Base-by-base conservation (phyloP, 2,797 vertebrate genomes). In the Aplochiton taeniatus region DNA sequence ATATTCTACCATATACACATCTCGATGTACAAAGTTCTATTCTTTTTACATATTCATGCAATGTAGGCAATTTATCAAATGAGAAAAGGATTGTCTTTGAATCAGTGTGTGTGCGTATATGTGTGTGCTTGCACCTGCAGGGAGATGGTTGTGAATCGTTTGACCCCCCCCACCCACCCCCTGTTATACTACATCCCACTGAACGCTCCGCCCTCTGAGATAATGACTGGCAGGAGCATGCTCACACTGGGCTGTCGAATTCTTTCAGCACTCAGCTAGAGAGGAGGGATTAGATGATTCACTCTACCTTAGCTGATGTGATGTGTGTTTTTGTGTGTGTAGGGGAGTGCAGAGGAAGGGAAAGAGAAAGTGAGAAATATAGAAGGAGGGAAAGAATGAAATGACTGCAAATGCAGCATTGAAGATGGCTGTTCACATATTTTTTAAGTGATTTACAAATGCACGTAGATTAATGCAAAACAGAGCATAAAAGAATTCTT, bases 321-420 rank as follows among this genome's bases (percentile, higher is more conserved):
- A 55, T 44, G 57, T 59, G 41, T 49, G 69, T n/a, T 45, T 46
- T 16, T 62, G 54, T 54, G 62, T 43, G 48, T 64, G 45, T 13
- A 9, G 44, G 59, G 44, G 41, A 53, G 51, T 18, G 50, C 7
- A 13, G 10, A n/a, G 17, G 61, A 43, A 9, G 10, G 11, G 1
- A 19, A 2, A 31, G 31, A 31, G 31, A 31, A 31, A 31, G 31
- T 3, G 31, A 31, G 2, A 31, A 3, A 31, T n/a, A n/a, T n/a
- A n/a, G n/a, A n/a, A n/a, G n/a, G n/a, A n/a, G n/a, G n/a, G n/a
- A n/a, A n/a, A n/a, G n/a, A n/a, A n/a, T n/a, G n/a, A n/a, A n/a
- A n/a, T n/a, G n/a, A n/a, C n/a, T n/a, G n/a, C n/a, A n/a, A n/a
- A n/a, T n/a, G n/a, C n/a, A n/a, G n/a, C n/a, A 31, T 31, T 31